Evolutionary conservation across 1,140 invertebrate genomes (phyloP), one percentile per base, ranked within the genome.

Genomic region (Phthorimaea operculella): DNA sequence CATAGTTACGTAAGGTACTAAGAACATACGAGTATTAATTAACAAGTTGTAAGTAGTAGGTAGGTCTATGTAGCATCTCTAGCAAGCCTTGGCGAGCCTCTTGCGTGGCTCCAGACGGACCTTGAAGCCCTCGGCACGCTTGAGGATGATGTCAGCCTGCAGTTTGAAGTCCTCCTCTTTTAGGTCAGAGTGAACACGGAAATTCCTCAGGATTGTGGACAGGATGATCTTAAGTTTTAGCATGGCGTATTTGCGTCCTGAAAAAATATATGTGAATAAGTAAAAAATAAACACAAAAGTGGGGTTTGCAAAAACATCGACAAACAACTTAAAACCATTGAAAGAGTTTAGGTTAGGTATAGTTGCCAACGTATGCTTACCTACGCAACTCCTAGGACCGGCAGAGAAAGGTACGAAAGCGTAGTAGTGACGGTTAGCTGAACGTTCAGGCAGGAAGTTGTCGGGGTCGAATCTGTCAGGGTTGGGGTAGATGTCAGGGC

Each of bases 371-470:
- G 11, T 4, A 42, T 57, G 68, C 87, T 87, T 72, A 93, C 92
- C 94, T 21, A 95, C 92, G 70, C 93, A 95, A 79, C 92, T 93
- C 54, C 91, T 89, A 10, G 93, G 92, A 16, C 95, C 95, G 62
- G 95, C 95, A 60, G 93, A 95, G 87, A 97, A 97, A 1, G 95
- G 95, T 54, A 97, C 91, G 66, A 92, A 97, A 17, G 93, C 88
- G 75, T 94, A 97, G 65, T 95, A 95, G 77, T 92, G 92, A 72
- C 95, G 87, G 71, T 90, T 90, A 51, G 91, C 89, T 50, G 90
- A 90, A 57, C 90, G 91, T 77, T 97, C 96, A 0, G 93, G 92
- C 47, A 96, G 84, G 87, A 98, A 98, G 74, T 96, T 92, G 60
- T 98, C 96, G 0, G 97, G 96, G 86, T 98, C 89, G 76, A 97